Percentiles rank a stretch among this genome's conserved stretches.
Conservation (phyloP, 2,888 invertebrate genomes). For the Eupithecia inturbata region DNA sequence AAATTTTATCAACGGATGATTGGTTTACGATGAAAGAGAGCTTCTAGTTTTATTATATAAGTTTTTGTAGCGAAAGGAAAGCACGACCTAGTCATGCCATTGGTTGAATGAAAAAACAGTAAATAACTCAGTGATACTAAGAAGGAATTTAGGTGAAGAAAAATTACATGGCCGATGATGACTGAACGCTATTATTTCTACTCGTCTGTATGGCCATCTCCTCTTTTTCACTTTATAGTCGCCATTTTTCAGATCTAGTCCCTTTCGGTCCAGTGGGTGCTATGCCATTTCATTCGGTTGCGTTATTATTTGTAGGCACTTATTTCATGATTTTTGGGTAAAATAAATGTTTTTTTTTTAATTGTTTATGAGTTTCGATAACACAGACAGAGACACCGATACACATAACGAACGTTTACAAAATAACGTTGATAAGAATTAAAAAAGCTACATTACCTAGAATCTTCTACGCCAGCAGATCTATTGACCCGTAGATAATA, state of each 20-base stretch:
- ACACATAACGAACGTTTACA: background rate
- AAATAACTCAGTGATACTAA: background rate
- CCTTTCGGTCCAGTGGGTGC: background rate
- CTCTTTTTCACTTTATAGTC: background rate
- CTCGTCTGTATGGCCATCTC: background rate
- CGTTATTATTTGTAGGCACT: background rate
- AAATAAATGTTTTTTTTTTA: background rate
- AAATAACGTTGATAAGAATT: background rate
- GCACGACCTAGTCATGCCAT: background rate
- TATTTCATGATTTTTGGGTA: background rate
- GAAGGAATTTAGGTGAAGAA: background rate
- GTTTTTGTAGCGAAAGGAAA: background rate
- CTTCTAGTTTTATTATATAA: background rate
- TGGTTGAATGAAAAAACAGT: background rate
- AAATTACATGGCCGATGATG: background rate
- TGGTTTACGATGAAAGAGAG: background rate
- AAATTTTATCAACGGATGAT: conserved; percentile 9
- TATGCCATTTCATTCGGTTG: background rate
- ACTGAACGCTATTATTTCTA: background rate
- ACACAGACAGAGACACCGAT: background rate
- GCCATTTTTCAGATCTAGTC: background rate
- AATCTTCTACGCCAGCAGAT: background rate
- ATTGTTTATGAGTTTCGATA: too few species aligned
- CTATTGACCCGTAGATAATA: conserved; percentile 6
- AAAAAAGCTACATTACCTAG: background rate